Evolutionary conservation across 1,140 invertebrate species (phyloP).

Genomic region (Drosophila ohnishii): DNA sequence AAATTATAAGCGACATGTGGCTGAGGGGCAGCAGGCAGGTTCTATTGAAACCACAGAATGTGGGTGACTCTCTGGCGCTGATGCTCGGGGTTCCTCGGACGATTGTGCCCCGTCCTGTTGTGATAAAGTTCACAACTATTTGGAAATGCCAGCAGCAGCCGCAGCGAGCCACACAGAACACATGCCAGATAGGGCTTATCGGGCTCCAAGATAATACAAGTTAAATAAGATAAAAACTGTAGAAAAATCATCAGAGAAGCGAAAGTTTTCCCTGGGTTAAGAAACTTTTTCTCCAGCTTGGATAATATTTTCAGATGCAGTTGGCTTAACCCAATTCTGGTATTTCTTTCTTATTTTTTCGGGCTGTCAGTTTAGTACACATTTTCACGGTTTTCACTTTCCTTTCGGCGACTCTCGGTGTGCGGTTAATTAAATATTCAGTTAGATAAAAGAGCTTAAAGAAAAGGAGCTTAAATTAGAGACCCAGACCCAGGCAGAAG

Average conservation of each 20-base stretch:
- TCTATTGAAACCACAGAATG: slow-evolving; percentile 47
- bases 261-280: slow-evolving; percentile 30
- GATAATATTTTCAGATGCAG: slow-evolving; percentile 49
- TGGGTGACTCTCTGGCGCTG: slow-evolving; percentile 31
- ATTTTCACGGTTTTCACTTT: slow-evolving; percentile 45
- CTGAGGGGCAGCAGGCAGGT: slow-evolving; percentile 19
- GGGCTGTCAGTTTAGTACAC: slow-evolving; percentile 18
- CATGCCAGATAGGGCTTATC: slow-evolving; percentile 75
- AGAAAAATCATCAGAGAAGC: slow-evolving; percentile 19
- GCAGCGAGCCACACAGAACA: slow-evolving; percentile 48
- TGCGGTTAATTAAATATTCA: slow-evolving; percentile 78
- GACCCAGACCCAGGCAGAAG: slow-evolving; percentile 38
- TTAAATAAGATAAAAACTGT: slow-evolving; percentile 72
- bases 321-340: slow-evolving; percentile 55
- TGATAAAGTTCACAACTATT: slow-evolving; percentile 75
- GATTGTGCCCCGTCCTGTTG: slow-evolving; percentile 40
- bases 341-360: slow-evolving; percentile 4
- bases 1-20: slow-evolving; percentile 76
- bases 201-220: slow-evolving; percentile 62
- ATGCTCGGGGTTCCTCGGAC: slow-evolving; percentile 1
- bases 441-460: slow-evolving; percentile 76
- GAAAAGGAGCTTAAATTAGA: slow-evolving; percentile 66
- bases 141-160: slow-evolving; percentile 64
- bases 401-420: slow-evolving; percentile 34
- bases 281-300: slow-evolving; percentile 30